phyloP scores from a whole-genome alignment of 2,113 vertebrate genomes.

The Rhizomys pruinosus region DNA sequence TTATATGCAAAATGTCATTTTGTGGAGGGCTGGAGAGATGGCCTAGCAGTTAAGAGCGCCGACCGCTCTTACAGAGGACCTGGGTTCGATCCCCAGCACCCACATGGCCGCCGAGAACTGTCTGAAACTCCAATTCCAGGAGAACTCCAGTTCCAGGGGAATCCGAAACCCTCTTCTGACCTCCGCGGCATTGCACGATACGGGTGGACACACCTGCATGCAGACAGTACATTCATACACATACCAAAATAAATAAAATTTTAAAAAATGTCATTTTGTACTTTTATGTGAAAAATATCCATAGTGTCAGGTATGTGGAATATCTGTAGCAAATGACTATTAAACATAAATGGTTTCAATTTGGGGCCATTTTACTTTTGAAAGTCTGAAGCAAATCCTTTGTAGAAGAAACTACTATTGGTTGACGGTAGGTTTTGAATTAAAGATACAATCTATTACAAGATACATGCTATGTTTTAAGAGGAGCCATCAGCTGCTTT shows the following conservation, averaged over 20 bases:
- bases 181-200: no score
- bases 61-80: no score
- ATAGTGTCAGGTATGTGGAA: neutral
- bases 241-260: no score
- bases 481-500: neutral
- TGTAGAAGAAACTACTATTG: neutral
- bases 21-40: no score
- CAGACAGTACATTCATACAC: no score
- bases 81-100: no score
- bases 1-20: neutral
- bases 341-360: constrained; percentile 5
- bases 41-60: no score
- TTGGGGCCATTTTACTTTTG: constrained; percentile 8
- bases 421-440: neutral
- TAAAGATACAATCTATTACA: neutral
- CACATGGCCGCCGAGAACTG: no score
- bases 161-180: no score
- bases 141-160: no score
- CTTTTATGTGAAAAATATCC: neutral
- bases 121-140: no score
- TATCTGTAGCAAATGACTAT: neutral
- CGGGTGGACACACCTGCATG: no score
- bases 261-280: constrained; percentile 26
- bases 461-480: neutral
- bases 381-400: neutral